Conservation (phyloP, 2,797 vertebrate species). For the Sebastes diploproa region DNA sequence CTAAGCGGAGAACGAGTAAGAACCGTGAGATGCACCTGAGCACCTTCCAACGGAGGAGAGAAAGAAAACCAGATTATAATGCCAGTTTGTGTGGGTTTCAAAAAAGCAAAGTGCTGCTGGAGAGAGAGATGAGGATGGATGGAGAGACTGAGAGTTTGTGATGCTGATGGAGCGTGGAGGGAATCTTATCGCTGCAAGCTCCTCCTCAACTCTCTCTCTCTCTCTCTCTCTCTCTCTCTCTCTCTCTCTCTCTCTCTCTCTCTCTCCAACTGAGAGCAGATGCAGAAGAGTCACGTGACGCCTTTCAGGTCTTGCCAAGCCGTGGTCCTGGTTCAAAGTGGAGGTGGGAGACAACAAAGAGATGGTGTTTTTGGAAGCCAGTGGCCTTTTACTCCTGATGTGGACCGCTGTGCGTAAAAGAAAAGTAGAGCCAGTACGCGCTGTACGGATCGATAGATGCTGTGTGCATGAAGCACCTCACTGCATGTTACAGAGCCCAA, state of each 20-base stretch:
- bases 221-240: too few species aligned
- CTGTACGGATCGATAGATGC: not conserved
- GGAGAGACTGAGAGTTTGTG: constrained; percentile 58
- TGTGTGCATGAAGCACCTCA: not conserved
- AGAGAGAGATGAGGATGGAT: constrained; percentile 19
- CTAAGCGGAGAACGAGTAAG: constrained; percentile 60
- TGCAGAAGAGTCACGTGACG: constrained; percentile 78
- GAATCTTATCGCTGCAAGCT: constrained; percentile 65
- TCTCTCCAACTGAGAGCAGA: constrained; percentile 65
- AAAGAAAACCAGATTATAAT: not conserved
- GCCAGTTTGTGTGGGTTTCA: not conserved
- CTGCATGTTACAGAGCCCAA: not conserved
- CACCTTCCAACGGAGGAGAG: constrained; percentile 18
- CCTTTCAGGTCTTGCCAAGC: constrained; percentile 47
- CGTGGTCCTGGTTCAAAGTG: constrained; percentile 33
- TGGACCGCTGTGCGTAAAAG: not conserved
- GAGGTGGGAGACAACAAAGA: constrained; percentile 45
- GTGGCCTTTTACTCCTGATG: not conserved
- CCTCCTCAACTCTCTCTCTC: constrained; percentile 51
- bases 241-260: not conserved
- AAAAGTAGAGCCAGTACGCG: not conserved
- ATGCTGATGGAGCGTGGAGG: constrained; percentile 71
- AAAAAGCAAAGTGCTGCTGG: constrained; percentile 5
- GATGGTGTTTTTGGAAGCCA: constrained; percentile 2
- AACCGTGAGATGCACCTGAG: constrained; percentile 55